Percentiles rank a stretch among this genome's conserved stretches.
These are phyloP conservation scores for Plebejus melissa DNA, from an alignment of 2,888 invertebrate genomes.

Conservation along the genomic window DNA sequence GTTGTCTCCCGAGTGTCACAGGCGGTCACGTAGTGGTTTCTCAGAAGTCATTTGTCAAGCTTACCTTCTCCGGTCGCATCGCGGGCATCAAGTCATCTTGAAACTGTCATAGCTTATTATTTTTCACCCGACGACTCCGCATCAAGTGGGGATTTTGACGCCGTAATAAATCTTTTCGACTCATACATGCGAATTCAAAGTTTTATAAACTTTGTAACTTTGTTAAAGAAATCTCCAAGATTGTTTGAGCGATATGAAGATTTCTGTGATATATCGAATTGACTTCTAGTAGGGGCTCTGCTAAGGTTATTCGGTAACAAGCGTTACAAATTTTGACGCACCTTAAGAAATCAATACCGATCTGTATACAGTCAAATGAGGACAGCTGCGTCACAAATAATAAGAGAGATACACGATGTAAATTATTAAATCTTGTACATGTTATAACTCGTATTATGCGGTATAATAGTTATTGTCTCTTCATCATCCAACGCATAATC, in stretches of 20 bases:
- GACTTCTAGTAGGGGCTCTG: neutral
- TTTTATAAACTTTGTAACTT: conserved; percentile 17
- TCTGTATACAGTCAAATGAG: conserved; percentile 3
- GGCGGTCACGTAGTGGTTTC: conserved; percentile 43
- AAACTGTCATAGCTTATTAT: conserved; percentile 42
- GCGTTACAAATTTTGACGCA: neutral
- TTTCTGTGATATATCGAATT: neutral
- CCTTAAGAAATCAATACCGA: conserved; percentile 9
- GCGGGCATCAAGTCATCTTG: conserved; percentile 51
- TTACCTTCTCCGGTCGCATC: conserved; percentile 52
- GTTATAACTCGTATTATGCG: neutral
- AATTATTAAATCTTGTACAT: neutral
- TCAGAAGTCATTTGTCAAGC: conserved; percentile 56
- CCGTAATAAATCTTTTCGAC: conserved; percentile 10
- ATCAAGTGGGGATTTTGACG: conserved; percentile 23
- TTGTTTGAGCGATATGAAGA: neutral
- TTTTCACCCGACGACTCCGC: conserved; percentile 27
- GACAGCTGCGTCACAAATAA: neutral
- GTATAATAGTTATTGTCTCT: too few relatives aligned
- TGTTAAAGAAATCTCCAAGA: neutral
- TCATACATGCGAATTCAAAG: neutral
- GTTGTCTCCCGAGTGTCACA: conserved; percentile 28
- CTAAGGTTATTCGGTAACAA: neutral
- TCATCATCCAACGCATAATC: neutral
- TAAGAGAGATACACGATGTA: neutral